Conservation (phyloP, 2,113 vertebrate genomes). For the Condylura cristata region DNA sequence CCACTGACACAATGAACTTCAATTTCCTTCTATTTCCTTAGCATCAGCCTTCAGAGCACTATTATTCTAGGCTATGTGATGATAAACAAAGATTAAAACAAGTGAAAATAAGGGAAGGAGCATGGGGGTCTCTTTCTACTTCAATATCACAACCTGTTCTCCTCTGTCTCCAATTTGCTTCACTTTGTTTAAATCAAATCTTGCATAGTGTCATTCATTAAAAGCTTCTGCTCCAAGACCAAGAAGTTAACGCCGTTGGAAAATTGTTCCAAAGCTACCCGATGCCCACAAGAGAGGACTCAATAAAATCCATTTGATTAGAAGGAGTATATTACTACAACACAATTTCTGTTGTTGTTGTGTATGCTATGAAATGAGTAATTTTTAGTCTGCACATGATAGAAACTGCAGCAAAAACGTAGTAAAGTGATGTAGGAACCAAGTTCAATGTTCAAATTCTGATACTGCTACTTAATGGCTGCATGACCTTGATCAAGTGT, state of each 20-base stretch:
- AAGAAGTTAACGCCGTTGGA: not conserved
- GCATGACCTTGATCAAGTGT: not conserved
- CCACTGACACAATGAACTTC: not conserved
- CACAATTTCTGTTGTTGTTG: not conserved
- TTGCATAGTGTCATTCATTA: not conserved
- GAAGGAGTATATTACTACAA: not conserved
- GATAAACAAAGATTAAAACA: slow-evolving; percentile 49
- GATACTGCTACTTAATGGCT: not conserved
- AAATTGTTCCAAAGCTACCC: not conserved
- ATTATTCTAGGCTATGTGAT: not conserved
- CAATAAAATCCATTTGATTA: not conserved
- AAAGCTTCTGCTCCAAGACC: not conserved
- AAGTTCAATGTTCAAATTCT: not conserved
- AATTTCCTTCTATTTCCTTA: slow-evolving; percentile 33
- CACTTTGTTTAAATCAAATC: not conserved
- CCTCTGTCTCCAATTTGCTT: not conserved
- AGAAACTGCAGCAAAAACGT: not conserved
- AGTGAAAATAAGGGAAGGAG: not conserved
- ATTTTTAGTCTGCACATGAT: too few relatives aligned
- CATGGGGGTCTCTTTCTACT: not conserved
- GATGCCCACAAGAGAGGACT: not conserved
- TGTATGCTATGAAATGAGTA: too few relatives aligned
- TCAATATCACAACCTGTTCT: not conserved
- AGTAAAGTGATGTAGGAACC: not conserved
- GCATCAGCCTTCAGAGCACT: not conserved